phyloP scores from a whole-genome alignment of 1,140 invertebrate species.

The Camponotus pennsylvanicus region DNA sequence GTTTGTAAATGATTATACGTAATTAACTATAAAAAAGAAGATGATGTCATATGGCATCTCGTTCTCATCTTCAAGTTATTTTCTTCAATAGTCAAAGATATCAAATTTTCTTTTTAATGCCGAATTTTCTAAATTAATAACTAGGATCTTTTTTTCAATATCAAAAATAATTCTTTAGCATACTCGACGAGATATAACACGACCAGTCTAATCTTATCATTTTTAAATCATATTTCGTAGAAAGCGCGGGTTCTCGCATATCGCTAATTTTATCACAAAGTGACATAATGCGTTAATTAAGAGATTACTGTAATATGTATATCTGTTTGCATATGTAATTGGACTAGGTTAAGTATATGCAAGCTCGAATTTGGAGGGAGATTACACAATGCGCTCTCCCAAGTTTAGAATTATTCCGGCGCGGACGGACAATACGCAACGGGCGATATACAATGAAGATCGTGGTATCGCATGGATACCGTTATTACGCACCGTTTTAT shows the following conservation, averaged over 20 bases:
- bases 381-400: background rate
- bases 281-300: background rate
- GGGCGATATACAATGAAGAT: conserved; percentile 66
- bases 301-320: background rate
- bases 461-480: conserved; percentile 70
- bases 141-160: background rate
- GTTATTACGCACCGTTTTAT: conserved; percentile 74
- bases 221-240: background rate
- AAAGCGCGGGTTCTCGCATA: background rate
- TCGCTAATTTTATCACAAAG: background rate
- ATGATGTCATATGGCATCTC: background rate
- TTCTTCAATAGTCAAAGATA: background rate
- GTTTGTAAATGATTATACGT: conserved; percentile 3
- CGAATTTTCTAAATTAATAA: background rate
- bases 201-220: background rate
- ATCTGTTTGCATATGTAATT: background rate
- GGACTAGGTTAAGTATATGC: conserved; percentile 13
- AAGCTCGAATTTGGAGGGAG: background rate
- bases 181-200: background rate
- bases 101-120: background rate
- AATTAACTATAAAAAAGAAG: background rate
- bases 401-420: conserved; percentile 43
- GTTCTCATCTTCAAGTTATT: background rate
- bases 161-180: background rate
- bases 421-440: conserved; percentile 57